Evolutionary conservation across 2,113 vertebrate species (phyloP).

Genomic region (Scomber colias): DNA sequence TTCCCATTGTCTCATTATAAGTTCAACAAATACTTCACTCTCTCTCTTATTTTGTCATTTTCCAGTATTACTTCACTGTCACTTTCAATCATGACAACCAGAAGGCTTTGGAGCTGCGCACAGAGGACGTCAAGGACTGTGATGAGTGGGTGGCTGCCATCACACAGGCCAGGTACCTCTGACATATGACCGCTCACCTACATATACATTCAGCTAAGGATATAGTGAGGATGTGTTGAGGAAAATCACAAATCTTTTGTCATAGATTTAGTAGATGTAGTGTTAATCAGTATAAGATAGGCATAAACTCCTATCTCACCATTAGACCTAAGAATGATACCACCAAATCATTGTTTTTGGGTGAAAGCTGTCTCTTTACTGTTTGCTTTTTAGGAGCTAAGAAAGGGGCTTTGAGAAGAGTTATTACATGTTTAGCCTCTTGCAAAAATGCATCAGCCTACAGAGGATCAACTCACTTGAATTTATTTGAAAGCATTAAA

Average conservation of each 20-base stretch:
- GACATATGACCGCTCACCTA: slow-evolving; percentile 45
- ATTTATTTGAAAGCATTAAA: no score
- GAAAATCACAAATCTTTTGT: background rate
- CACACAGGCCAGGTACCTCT: slow-evolving; percentile 92
- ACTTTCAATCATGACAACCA: slow-evolving; percentile 98
- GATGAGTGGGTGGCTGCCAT: slow-evolving; percentile 98
- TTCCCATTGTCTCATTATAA: background rate
- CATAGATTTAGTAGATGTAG: background rate
- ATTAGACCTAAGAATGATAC: no score
- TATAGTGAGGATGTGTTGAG: background rate
- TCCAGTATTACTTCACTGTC: slow-evolving; percentile 95
- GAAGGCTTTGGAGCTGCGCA: slow-evolving; percentile 94
- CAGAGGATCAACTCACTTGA: no score
- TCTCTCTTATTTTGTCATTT: slow-evolving; percentile 40
- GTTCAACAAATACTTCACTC: slow-evolving; percentile 11
- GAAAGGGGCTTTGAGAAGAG: no score
- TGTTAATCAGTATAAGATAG: no score
- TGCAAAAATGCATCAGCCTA: no score
- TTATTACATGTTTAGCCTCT: no score
- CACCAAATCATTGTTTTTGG: no score
- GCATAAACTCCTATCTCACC: no score
- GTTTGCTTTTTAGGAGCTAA: no score
- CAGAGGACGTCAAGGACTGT: slow-evolving; percentile 95
- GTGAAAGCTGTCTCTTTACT: no score
- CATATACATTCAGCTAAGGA: background rate